Conservation (phyloP, 1,140 invertebrate species). For the Drosophila quadrilineata region DNA sequence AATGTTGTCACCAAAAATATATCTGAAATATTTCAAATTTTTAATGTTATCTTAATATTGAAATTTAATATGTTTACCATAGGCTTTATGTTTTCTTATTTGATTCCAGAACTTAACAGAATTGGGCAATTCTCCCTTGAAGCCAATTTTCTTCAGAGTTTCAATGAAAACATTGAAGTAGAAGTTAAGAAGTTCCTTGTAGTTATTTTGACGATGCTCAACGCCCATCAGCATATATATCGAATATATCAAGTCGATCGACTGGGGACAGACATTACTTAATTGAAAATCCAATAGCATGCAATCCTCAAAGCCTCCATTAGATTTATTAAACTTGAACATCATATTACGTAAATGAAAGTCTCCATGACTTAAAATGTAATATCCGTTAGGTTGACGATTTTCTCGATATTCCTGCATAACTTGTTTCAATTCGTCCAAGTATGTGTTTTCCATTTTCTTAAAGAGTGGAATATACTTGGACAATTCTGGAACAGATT, state of each 20-base stretch:
- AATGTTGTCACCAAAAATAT: slow-evolving; percentile 35
- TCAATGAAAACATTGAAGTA: slow-evolving; percentile 41
- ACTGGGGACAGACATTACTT: slow-evolving; percentile 31
- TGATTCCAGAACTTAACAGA: slow-evolving; percentile 28
- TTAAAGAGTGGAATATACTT: slow-evolving; percentile 48
- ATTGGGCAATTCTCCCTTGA: slow-evolving; percentile 42
- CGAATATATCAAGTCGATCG: slow-evolving; percentile 49
- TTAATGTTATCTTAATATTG: background rate
- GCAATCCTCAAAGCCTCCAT: slow-evolving; percentile 33
- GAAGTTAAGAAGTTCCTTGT: slow-evolving; percentile 33
- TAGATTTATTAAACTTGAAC: slow-evolving; percentile 43
- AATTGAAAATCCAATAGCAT: slow-evolving; percentile 62
- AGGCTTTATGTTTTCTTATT: slow-evolving; percentile 27
- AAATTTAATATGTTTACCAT: slow-evolving; percentile 32
- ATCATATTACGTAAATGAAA: slow-evolving; percentile 62
- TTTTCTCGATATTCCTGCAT: slow-evolving; percentile 44
- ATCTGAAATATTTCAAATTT: slow-evolving; percentile 15
- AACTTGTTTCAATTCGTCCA: background rate
- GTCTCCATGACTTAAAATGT: slow-evolving; percentile 57
- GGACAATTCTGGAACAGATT: slow-evolving; percentile 31
- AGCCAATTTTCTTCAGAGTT: slow-evolving; percentile 49
- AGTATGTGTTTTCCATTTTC: slow-evolving; percentile 6
- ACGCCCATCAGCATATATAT: slow-evolving; percentile 48
- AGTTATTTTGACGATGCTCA: slow-evolving; percentile 39
- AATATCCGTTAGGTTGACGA: slow-evolving; percentile 12